Evolutionary conservation across 2,888 invertebrate species (phyloP).

Genomic region (Orchesella flavescens): DNA sequence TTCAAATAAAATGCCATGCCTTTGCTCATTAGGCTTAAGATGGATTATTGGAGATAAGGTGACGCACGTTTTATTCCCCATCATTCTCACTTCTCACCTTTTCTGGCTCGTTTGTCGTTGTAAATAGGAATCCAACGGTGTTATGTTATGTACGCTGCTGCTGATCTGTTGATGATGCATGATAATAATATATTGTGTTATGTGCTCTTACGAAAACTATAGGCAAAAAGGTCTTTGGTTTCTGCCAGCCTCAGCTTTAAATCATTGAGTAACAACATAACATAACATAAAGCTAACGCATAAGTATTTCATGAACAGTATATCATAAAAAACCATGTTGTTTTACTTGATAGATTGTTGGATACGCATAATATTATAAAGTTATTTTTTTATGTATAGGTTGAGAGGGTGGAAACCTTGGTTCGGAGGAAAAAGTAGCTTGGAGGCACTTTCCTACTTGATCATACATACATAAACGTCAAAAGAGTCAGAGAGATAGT

Average conservation of each 20-base stretch:
- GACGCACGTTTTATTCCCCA: constrained; percentile 59
- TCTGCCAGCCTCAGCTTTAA: constrained; percentile 22
- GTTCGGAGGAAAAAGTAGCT: constrained; percentile 59
- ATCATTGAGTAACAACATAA: constrained; percentile 40
- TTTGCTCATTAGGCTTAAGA: constrained; percentile 56
- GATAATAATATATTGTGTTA: no score
- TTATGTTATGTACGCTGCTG: not conserved
- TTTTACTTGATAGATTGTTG: constrained; percentile 45
- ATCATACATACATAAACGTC: no score
- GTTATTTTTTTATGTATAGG: not conserved
- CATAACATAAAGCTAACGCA: no score
- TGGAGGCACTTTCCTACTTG: constrained; percentile 25
- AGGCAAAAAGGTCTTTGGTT: constrained; percentile 28
- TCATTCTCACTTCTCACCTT: constrained; percentile 46
- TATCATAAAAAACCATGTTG: constrained; percentile 45
- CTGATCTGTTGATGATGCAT: not conserved
- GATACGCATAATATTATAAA: not conserved
- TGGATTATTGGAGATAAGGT: constrained; percentile 59
- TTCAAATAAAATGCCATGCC: constrained; percentile 52
- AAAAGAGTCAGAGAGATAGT: no score
- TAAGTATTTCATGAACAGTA: constrained; percentile 39
- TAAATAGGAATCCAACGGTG: not conserved
- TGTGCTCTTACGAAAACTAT: constrained; percentile 1
- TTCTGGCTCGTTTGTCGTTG: constrained; percentile 40
- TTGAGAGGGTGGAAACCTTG: constrained; percentile 55